These are phyloP conservation scores for Illadopsis cleaveri DNA, from an alignment of 2,113 vertebrate genomes.

Conservation along the genomic window DNA sequence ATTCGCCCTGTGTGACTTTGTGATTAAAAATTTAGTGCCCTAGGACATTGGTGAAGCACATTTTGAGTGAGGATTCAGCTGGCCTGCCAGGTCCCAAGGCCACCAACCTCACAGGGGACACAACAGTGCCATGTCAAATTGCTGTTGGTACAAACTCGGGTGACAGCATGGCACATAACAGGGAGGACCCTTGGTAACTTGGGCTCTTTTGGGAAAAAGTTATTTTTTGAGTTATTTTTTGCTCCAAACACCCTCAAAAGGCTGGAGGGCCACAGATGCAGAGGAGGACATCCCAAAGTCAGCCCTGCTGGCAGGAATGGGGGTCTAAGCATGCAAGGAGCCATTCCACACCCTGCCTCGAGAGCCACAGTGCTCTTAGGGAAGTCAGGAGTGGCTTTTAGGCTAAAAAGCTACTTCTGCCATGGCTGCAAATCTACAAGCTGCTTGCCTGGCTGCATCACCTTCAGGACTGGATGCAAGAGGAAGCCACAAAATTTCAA, in stretches of 20 bases:
- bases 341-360: background rate
- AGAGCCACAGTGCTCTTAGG: background rate
- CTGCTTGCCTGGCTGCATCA: background rate
- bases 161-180: background rate
- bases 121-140: rapidly evolving
- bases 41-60: rapidly evolving
- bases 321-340: background rate
- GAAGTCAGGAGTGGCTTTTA: background rate
- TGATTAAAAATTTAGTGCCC: background rate
- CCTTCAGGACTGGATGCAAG: background rate
- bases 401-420: background rate
- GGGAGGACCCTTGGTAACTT: background rate
- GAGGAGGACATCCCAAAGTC: background rate
- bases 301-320: background rate
- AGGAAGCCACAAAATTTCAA: background rate
- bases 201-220: background rate
- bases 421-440: background rate
- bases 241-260: background rate
- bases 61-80: background rate
- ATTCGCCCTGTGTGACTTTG: background rate
- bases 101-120: background rate
- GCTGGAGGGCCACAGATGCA: background rate
- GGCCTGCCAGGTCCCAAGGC: background rate
- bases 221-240: background rate
- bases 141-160: rapidly evolving